These are phyloP conservation scores for Pseudomugil tenellus DNA, from an alignment of 2,797 vertebrate species.

Conservation along the genomic window DNA sequence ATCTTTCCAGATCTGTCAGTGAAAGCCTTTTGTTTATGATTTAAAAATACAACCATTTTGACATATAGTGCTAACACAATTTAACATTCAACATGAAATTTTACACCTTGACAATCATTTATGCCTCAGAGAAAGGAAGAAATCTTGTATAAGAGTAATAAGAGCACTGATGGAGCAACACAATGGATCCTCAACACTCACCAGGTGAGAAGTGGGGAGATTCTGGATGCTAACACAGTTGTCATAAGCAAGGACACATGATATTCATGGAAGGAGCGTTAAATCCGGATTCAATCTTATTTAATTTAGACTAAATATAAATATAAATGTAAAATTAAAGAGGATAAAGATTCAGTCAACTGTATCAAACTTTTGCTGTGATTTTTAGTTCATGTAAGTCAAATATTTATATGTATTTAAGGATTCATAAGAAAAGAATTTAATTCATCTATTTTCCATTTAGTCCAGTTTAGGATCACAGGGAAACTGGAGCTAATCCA, in stretches of 20 bases:
- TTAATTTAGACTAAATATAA: neutral
- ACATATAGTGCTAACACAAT: neutral
- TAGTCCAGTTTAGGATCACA: too few relatives aligned
- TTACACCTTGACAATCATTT: neutral
- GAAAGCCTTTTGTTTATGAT: neutral
- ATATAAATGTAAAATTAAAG: neutral
- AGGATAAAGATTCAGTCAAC: neutral
- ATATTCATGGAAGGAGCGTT: neutral
- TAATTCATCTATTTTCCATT: too few relatives aligned
- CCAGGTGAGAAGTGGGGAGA: neutral
- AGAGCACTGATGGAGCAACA: neutral
- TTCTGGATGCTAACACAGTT: neutral
- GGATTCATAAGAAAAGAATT: too few relatives aligned
- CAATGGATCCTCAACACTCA: neutral
- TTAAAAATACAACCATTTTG: neutral
- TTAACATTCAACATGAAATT: neutral
- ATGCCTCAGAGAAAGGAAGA: neutral
- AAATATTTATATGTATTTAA: neutral
- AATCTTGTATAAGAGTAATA: neutral
- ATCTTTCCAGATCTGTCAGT: neutral
- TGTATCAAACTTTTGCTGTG: neutral
- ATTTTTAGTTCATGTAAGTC: neutral
- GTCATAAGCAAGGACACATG: neutral
- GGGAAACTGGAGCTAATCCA: too few relatives aligned
- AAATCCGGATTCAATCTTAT: neutral